Base-by-base conservation (phyloP, 2,113 vertebrate genomes). In the Apodemus speciosus region DNA sequence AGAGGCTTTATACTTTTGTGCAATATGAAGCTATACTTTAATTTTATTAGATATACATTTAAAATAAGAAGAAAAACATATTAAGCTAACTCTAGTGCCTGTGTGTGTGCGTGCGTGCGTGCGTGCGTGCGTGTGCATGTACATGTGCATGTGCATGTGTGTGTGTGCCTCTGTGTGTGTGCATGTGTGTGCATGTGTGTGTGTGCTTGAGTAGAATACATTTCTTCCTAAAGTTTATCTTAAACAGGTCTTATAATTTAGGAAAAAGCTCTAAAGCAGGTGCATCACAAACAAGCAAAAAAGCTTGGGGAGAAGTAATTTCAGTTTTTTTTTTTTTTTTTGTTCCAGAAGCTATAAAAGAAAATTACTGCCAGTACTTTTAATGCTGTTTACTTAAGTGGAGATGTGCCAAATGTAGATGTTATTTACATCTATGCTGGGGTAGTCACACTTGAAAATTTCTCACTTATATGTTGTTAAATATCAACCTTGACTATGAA, bases 301-400 rank as follows among this genome's bases (percentile, higher is more conserved):
- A 92, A 72, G 3, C 86, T 92, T 77, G 97, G 91, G 92, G 94
- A 85, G 95, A 96, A 94, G 21, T 92, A 96, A 90, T 93, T 94
- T 93, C 9, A 38, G 20, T 11, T 73, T 96, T 38, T 94, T 88
- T 88, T 96, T 97, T 94, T 53, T 75, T 88, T 97, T 97, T 94
- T 56, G 80, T 97, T 97, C 93, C 75, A 85, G 79, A 91, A 93
- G n/a, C 79, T 68, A 51, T 94, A 51, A 83, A 95, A 80, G 43
- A 88, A 94, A 94, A 88, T 92, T 96, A 84, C 53, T 27, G 60
- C 49, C 64, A 49, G 46, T 3, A 9, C 81, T 95, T 96, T 81
- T 18, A 83, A 64, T 38, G 30, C 80, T 88, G 9, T 85, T 93
- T 51, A 71, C 35, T 88, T 18, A 11, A 20, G 2, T 77, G 68